Evolutionary conservation across 2,113 vertebrate genomes (phyloP).

Genomic region (Eclectus roratus): DNA sequence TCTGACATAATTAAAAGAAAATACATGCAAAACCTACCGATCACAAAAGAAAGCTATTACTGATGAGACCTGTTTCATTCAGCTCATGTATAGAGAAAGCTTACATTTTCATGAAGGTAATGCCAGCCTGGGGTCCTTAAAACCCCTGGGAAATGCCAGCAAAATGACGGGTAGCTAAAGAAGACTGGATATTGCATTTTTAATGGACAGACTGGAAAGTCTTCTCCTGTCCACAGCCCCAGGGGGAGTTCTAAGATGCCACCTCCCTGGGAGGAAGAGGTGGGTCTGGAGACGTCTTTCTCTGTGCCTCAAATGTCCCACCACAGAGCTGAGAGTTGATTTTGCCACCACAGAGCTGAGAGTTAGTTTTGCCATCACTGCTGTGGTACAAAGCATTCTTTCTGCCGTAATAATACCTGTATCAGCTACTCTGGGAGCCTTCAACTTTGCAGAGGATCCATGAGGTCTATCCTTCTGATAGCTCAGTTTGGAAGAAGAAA

Average conservation of each 20-base stretch:
- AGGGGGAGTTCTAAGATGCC: background rate
- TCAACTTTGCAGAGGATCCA: background rate
- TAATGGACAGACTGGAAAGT: background rate
- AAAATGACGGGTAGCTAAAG: background rate
- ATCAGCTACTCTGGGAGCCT: background rate
- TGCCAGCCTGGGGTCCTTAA: background rate
- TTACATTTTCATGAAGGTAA: background rate
- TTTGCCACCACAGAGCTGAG: background rate
- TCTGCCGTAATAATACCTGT: background rate
- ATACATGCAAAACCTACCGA: constrained; percentile 15
- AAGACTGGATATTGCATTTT: background rate
- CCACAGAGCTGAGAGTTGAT: background rate
- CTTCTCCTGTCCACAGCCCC: background rate
- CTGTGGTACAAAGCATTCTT: background rate
- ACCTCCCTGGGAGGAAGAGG: background rate
- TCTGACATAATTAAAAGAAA: constrained; percentile 26
- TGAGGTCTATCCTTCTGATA: background rate
- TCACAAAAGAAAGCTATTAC: background rate
- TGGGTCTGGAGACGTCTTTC: background rate
- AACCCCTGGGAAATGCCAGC: background rate
- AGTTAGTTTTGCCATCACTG: background rate
- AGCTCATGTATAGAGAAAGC: background rate
- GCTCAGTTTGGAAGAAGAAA: background rate
- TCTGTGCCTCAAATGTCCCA: background rate
- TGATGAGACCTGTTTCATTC: background rate